phyloP scores from a whole-genome alignment of 2,888 invertebrate species.

The Rotaria socialis region DNA sequence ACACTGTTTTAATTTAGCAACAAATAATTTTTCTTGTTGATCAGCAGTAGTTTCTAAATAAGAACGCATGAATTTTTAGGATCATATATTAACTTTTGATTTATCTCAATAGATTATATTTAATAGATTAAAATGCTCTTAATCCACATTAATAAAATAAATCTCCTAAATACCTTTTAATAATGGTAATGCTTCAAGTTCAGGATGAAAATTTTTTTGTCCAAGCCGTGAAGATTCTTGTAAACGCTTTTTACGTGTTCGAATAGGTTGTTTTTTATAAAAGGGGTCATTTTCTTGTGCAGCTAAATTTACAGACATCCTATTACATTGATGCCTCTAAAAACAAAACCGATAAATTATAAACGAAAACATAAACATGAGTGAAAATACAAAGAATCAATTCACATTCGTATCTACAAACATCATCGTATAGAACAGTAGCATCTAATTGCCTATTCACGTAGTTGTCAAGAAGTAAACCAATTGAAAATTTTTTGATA shows the following conservation, averaged over 20 bases:
- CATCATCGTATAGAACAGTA: constrained; percentile 11
- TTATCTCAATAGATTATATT: too few relatives aligned
- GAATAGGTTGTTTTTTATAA: constrained; percentile 7
- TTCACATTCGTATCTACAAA: constrained; percentile 29
- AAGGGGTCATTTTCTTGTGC: constrained; percentile 7
- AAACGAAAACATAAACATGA: neutral
- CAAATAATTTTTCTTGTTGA: constrained; percentile 66
- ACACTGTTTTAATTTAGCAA: constrained; percentile 93
- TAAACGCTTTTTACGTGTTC: constrained; percentile 19
- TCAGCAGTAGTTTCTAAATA: constrained; percentile 25
- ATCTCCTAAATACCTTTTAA: neutral
- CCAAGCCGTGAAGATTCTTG: constrained; percentile 36
- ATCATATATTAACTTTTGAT: too few relatives aligned
- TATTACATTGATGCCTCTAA: constrained; percentile 12
- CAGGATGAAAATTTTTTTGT: neutral
- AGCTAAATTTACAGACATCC: neutral
- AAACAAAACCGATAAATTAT: neutral
- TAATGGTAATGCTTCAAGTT: constrained; percentile 34
- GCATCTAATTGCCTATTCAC: constrained; percentile 7
- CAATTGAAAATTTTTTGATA: neutral
- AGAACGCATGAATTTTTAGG: neutral
- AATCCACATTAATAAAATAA: too few relatives aligned
- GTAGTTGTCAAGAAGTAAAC: constrained; percentile 11
- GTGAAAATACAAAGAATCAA: neutral
- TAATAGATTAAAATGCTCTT: too few relatives aligned